Base-by-base conservation (phyloP, 23 tunicate species). In the Phallusia fumigata region DNA sequence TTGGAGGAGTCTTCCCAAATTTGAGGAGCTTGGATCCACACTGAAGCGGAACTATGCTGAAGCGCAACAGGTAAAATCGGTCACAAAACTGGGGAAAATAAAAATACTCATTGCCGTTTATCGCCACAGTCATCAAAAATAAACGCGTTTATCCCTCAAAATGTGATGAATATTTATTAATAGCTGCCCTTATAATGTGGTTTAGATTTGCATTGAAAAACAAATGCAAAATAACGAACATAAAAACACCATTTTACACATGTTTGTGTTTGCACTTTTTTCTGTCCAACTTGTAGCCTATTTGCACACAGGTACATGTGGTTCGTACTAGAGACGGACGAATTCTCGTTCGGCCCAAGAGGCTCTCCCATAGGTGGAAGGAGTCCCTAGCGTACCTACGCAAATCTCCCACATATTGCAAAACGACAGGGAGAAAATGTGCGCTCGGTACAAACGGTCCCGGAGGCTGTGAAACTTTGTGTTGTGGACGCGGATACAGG, bases 391-490 rank as follows among this genome's bases (percentile, higher is more conserved):
- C 52, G 5, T 52, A 78, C 31, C 44, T 92, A 0, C 83, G 79
- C 64, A 81, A 84, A 32, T 92, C 97, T 18, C 84, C 97, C 30
- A 64, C 51, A 32, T 92, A 79, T 34, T 92, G 97, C 51, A 76
- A 89, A 0, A 92, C 97, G 12, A 19, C 35, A 33, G 92, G 92
- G 0, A 47, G 97, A 45, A 80, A 44, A n/a, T 92, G 97, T 73
- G 79, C 84, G 22, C 83, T 88, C 32, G 30, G 69, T n/a, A 22
- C 52, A 51, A 40, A 36, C 16, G 86, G 88, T 31, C 35, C 84
- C 18, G 91, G 89, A 8, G 84, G 89, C 73, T 92, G 97, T 53
- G 51, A 76, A 24, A 75, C 88, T 34, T 47, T 92, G 72, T 92
- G 97, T 58, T 92, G 97, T 65, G 89, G 89, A 53, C 58, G 97